Base-by-base conservation (phyloP, 2,113 vertebrate species). In the Proterorhinus semilunaris region DNA sequence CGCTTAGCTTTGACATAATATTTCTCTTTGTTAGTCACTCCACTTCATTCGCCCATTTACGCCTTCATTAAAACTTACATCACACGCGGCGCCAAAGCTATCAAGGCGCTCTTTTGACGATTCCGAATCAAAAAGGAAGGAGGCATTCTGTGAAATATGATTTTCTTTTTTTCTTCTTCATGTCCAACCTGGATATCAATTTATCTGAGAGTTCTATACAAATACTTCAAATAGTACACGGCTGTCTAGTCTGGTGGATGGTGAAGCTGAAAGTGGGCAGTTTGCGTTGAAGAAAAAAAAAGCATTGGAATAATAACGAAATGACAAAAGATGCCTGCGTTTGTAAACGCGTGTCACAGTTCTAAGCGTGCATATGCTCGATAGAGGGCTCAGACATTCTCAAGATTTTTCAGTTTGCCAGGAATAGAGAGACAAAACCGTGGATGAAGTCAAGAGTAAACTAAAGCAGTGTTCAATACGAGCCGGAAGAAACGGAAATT, bases 1-100 rank as follows among this genome's bases (percentile, higher is more conserved):
- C 72, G 76, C 79, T 71, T 85, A 73, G 77, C 86, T 82, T 88
- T 88, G 88, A 88, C 82, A 78, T 88, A 73, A 87, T 89, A 87
- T 83, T 87, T 87, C 48, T 61, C 79, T 86, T 90, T 85, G 83
- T 86, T 69, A 85, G 78, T 80, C 72, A 83, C 47, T 72, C 79
- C 80, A 69, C 76, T 80, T 84, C 57, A 78, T 68, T 78, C 84
- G 85, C 62, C 84, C 75, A 74, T 80, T 46, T 76, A 71, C 71
- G 71, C 64, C 79, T 86, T 78, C 82, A 88, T 89, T 86, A 78
- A 76, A 81, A 68, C 50, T 74, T 68, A 65, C 66, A 74, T 75
- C 65, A 74, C 69, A 83, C 44, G 69, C 47, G 11, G 12, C 63
- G 58, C 44, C 47, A 61, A 73, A 42, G 62, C 27, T 17, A 47